Conservation (phyloP, 1,140 invertebrate species). For the Sycophila sp. region DNA sequence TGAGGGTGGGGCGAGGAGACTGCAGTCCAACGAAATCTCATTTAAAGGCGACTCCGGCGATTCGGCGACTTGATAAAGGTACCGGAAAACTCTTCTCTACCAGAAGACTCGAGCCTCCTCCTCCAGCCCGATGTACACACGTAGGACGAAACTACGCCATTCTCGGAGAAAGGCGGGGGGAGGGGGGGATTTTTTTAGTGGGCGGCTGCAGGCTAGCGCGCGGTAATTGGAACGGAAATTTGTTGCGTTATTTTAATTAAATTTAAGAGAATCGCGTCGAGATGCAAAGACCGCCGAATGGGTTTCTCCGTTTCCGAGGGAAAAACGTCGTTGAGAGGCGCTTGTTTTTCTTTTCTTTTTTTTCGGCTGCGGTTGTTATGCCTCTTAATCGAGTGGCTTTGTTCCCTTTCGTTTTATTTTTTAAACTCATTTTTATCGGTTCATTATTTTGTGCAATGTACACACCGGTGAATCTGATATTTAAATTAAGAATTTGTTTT, state of each 20-base stretch:
- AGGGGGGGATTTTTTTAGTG: too few species aligned
- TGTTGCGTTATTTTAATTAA: slow-evolving; percentile 49
- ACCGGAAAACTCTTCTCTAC: too few species aligned
- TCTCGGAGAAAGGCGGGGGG: too few species aligned
- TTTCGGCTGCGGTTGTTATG: neutral
- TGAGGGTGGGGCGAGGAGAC: neutral
- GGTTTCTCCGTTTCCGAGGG: neutral
- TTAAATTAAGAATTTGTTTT: too few species aligned
- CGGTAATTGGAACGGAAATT: slow-evolving; percentile 48
- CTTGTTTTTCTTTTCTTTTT: neutral
- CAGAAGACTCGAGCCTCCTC: too few species aligned
- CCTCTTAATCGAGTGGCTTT: neutral
- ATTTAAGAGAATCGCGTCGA: slow-evolving; percentile 33
- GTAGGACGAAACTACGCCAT: neutral
- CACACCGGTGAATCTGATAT: neutral
- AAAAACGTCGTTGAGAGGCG: neutral
- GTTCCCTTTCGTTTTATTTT: neutral
- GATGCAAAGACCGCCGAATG: neutral
- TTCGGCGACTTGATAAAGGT: slow-evolving; percentile 20
- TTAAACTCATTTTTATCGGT: neutral
- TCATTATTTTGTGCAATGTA: neutral
- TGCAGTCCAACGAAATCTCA: neutral
- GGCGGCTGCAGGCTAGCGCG: too few species aligned
- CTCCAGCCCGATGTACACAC: neutral
- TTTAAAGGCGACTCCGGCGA: neutral